Evolutionary conservation across 2,797 vertebrate genomes (phyloP).

Genomic region (Pantherophis vulpinus): DNA sequence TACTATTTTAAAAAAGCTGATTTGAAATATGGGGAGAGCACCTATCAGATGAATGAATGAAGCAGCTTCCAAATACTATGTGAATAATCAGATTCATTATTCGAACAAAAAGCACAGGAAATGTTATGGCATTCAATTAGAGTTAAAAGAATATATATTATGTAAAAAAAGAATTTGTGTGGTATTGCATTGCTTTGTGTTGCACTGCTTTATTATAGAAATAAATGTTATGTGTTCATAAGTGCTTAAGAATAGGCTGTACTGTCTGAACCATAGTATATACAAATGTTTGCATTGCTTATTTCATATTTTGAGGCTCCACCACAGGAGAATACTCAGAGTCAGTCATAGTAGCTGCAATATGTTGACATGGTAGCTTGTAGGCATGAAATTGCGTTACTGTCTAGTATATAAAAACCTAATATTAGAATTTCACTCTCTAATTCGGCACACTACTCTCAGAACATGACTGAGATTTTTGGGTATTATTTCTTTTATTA

Average conservation of each 20-base stretch:
- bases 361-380: not conserved
- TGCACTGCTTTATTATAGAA: not conserved
- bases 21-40: not conserved
- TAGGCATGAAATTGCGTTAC: not conserved
- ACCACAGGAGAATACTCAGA: not conserved
- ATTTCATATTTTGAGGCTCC: not conserved
- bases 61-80: not conserved
- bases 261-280: not conserved
- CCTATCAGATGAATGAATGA: not conserved
- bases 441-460: not conserved
- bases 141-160: not conserved
- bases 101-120: not conserved
- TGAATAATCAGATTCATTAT: not conserved
- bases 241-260: not conserved
- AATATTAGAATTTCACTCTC: not conserved
- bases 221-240: not conserved
- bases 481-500: not conserved
- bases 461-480: not conserved
- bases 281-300: not conserved
- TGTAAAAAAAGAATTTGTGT: not conserved
- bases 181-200: not conserved
- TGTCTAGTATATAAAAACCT: not conserved
- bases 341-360: not conserved
- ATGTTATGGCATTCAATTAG: not conserved
- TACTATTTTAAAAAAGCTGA: not conserved